A percentile compares a stretch with the other conserved stretches of the same genome.
Conservation (phyloP, 2,797 vertebrate genomes). For the Falco columbarius region DNA sequence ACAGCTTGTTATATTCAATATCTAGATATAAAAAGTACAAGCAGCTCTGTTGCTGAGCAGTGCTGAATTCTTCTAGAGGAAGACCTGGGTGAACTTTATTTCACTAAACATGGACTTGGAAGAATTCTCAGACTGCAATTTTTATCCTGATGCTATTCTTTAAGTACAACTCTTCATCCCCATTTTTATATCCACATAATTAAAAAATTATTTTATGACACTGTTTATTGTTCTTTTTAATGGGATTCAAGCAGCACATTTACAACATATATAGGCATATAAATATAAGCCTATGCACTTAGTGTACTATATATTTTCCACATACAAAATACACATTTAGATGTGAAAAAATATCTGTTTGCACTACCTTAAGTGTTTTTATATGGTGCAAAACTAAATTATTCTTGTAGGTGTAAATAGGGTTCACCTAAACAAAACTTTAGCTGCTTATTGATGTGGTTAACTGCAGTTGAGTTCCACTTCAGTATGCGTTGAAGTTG, state of each 20-base stretch:
- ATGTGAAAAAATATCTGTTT: background rate
- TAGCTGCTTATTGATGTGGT: background rate
- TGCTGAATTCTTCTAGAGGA: background rate
- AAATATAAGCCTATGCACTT: background rate
- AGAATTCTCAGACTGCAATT: background rate
- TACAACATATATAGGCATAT: background rate
- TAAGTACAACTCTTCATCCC: background rate
- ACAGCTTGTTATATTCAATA: constrained; percentile 73
- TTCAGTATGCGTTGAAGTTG: background rate
- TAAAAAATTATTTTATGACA: background rate
- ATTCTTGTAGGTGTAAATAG: background rate
- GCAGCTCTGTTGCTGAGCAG: background rate
- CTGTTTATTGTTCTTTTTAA: background rate
- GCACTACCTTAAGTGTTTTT: background rate
- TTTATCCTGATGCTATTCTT: background rate
- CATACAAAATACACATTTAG: background rate
- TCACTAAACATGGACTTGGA: background rate
- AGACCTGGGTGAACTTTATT: background rate
- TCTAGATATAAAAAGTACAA: constrained; percentile 27
- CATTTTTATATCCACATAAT: background rate
- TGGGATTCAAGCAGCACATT: background rate
- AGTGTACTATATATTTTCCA: background rate
- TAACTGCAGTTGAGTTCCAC: background rate
- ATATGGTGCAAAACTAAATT: background rate
- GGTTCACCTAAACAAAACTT: background rate